phyloP scores from a whole-genome alignment of 2,797 vertebrate species.

The Pyrocephalus nanus region DNA sequence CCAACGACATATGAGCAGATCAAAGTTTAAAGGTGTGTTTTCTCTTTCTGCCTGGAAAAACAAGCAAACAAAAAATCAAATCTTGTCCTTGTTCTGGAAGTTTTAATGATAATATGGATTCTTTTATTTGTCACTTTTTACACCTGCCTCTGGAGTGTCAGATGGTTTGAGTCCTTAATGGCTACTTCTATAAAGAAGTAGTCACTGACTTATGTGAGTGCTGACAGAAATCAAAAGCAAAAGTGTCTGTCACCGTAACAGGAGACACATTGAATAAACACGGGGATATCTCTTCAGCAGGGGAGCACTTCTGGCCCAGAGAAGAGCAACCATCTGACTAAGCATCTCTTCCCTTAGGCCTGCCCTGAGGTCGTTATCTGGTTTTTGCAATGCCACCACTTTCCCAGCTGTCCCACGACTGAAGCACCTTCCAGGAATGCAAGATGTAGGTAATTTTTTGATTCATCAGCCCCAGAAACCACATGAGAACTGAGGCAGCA shows the following conservation, averaged over 20 bases:
- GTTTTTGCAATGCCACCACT: background rate
- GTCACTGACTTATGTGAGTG: background rate
- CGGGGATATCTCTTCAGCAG: background rate
- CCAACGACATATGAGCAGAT: background rate
- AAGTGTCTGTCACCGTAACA: background rate
- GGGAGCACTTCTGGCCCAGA: background rate
- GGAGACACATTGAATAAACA: background rate
- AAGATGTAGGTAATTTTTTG: background rate
- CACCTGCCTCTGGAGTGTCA: background rate
- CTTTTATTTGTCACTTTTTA: background rate
- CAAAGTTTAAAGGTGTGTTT: background rate
- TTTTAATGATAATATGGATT: background rate
- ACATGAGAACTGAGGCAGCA: background rate
- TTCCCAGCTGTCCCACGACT: background rate
- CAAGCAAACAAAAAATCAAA: background rate
- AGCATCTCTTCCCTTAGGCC: background rate
- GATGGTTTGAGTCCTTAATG: background rate
- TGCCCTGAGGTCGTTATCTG: background rate
- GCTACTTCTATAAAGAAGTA: background rate
- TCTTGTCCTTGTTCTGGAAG: background rate
- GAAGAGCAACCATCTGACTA: background rate
- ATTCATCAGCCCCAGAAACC: background rate
- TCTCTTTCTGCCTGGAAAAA: background rate
- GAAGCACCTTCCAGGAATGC: background rate
- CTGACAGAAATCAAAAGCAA: background rate